Evolutionary conservation across 2,113 vertebrate species (phyloP).

Genomic region (Aleadryas rufinucha): DNA sequence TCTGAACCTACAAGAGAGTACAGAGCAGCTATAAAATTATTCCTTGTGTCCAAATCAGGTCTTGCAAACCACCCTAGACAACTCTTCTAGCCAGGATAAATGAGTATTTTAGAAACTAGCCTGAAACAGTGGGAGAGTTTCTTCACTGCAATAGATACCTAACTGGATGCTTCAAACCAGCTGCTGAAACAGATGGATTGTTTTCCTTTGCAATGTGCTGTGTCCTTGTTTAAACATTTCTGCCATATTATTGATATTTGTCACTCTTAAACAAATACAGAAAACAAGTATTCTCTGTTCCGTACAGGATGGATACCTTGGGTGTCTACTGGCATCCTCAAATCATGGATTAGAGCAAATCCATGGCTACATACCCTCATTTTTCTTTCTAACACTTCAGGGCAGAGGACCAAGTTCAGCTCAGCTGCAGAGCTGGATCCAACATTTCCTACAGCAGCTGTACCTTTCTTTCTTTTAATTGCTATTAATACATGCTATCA

Average conservation of each 20-base stretch:
- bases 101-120: not conserved
- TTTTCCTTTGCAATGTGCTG: not conserved
- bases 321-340: not conserved
- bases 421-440: conserved; percentile 48
- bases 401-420: conserved; percentile 41
- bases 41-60: not conserved
- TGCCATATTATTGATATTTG: conserved; percentile 14
- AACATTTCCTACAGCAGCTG: conserved; percentile 49
- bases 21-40: not conserved
- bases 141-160: not conserved
- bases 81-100: not conserved
- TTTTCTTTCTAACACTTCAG: conserved; percentile 53
- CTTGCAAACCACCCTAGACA: not conserved
- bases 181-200: conserved; percentile 21
- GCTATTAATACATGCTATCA: conserved; percentile 37
- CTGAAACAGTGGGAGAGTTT: not conserved
- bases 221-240: conserved; percentile 35
- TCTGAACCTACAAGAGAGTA: not conserved
- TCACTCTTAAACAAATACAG: not conserved
- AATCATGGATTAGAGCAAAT: conserved; percentile 9
- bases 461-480: conserved; percentile 17
- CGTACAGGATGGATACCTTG: not conserved
- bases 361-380: not conserved
- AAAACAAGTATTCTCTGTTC: not conserved
- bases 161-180: not conserved